A percentile compares a stretch with the other conserved stretches of the same genome.
phyloP scores from a whole-genome alignment of 2,797 vertebrate genomes.

The Trachurus trachurus region DNA sequence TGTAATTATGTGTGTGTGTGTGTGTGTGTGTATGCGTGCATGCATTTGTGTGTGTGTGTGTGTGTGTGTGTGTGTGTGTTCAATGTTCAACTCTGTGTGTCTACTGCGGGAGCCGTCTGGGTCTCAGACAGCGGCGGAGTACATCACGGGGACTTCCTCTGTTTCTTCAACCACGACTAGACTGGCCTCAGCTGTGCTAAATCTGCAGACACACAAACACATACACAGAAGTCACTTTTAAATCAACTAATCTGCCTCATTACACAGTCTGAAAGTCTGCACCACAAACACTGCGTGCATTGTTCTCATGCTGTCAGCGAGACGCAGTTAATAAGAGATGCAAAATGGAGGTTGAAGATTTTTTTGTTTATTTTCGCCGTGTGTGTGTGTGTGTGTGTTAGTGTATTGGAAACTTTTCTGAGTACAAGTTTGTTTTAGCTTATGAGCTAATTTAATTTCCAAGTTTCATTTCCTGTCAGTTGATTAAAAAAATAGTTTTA shows the following conservation, averaged over 20 bases:
- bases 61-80: slow-evolving; percentile 33
- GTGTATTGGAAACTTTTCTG: slow-evolving; percentile 1
- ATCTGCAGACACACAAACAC: slow-evolving; percentile 27
- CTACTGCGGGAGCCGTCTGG: slow-evolving; percentile 60
- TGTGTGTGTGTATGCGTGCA: background rate
- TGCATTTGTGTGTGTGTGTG: background rate
- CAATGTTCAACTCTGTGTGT: slow-evolving; percentile 44
- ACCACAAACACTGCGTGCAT: slow-evolving; percentile 28
- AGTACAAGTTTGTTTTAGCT: background rate
- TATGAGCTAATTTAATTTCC: slow-evolving; percentile 14
- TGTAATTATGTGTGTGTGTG: slow-evolving; percentile 62
- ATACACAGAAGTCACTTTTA: slow-evolving; percentile 39
- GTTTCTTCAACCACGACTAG: slow-evolving; percentile 71
- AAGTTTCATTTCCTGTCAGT: slow-evolving; percentile 8
- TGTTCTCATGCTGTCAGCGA: slow-evolving; percentile 32
- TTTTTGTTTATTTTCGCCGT: slow-evolving; percentile 6
- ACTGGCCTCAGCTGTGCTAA: slow-evolving; percentile 52
- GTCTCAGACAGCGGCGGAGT: slow-evolving; percentile 61
- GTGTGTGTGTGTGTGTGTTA: background rate
- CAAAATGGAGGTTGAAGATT: slow-evolving; percentile 6
- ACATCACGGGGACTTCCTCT: slow-evolving; percentile 73
- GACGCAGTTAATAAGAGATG: slow-evolving; percentile 7
- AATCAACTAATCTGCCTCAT: slow-evolving; percentile 51
- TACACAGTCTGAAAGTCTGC: slow-evolving; percentile 45
- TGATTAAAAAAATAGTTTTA: slow-evolving; percentile 6